Base-by-base conservation (phyloP, 1,140 invertebrate species). In the Eupristina koningsbergeri region DNA sequence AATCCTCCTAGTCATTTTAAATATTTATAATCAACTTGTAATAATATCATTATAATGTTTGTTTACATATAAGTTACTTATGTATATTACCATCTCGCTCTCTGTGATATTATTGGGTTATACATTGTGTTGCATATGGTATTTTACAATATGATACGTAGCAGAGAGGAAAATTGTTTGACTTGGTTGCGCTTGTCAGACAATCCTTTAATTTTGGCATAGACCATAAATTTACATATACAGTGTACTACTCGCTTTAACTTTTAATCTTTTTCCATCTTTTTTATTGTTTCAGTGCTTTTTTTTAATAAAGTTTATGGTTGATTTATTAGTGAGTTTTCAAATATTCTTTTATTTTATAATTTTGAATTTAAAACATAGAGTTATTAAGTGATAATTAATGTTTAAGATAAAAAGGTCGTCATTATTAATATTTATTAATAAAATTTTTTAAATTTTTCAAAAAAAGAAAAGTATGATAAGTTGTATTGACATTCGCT, bases 171-270 rank as follows among this genome's bases (percentile, higher is more conserved):
- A 88, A 86, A 87, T 90, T 88, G 89, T 88, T 84, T 61, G 89
- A 88, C 89, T 87, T 86, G 87, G 88, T 73, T 73, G 88, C 78
- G 78, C 87, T 86, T 85, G 85, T 80, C 64, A 22, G 79, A 63
- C 87, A 82, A 87, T 86, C 88, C 89, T 87, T 91, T 90, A 90
- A 89, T 91, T 90, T 89, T 85, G 76, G 86, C 87, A 90, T 89
- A 87, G 87, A 89, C 88, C 89, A 89, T 91, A 91, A 86, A 80
- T 63, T 80, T 45, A 73, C 73, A 64, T 67, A 29, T 53, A 63
- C 80, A 39, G 81, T 84, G 61, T 47, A 50, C 41, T 53, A 67
- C 53, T 15, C 47, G 64, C 74, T 84, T 61, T 50, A 50, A 26
- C 76, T 39, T 81, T 47, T 80, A 61, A 81, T 47, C 84, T 45